Evolutionary conservation across 2,888 invertebrate genomes (phyloP), one percentile per base, ranked within the genome.

Genomic region (Unio pictorum): DNA sequence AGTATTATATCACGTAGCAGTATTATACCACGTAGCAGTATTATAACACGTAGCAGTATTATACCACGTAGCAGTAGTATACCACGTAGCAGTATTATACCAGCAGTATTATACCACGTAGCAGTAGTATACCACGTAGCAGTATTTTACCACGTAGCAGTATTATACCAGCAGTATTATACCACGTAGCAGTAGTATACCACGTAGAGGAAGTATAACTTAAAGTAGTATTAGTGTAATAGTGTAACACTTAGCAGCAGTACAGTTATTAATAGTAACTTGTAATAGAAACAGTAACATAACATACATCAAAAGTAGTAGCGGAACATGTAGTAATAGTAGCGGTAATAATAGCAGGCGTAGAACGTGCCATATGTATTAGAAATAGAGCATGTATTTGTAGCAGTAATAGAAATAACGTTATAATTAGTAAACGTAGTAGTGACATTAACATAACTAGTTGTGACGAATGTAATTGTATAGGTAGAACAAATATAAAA

Each of bases 241-340:
- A n/a, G n/a, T n/a, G n/a, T n/a, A n/a, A n/a, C n/a, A n/a, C n/a
- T n/a, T n/a, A n/a, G n/a, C n/a, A n/a, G n/a, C n/a, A n/a, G n/a
- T n/a, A n/a, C n/a, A n/a, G n/a, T n/a, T n/a, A n/a, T n/a, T n/a
- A n/a, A n/a, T n/a, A n/a, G n/a, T n/a, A 28, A 64, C 55, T 1
- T 55, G 26, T 55, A 56, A 15, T 28, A 56, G 28, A 7, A 56
- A 56, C 26, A n/a, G 28, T 64, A 26, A 30, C n/a, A 64, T 15
- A 28, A 55, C 55, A 18, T 55, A 55, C 11, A 64, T 1, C 4
- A 56, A 55, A 28, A 56, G 23, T 18, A 56, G 64, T 28, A 26
- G 34, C 17, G 23, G 56, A 15, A 64, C 55, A 55, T 55, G 56
- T 55, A 55, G 56, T 64, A 64, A 1, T 64, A n/a, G 64, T 64